A percentile compares a stretch with the other conserved stretches of the same genome.
Conservation (phyloP, 2,797 vertebrate species). For the Platalea minor region DNA sequence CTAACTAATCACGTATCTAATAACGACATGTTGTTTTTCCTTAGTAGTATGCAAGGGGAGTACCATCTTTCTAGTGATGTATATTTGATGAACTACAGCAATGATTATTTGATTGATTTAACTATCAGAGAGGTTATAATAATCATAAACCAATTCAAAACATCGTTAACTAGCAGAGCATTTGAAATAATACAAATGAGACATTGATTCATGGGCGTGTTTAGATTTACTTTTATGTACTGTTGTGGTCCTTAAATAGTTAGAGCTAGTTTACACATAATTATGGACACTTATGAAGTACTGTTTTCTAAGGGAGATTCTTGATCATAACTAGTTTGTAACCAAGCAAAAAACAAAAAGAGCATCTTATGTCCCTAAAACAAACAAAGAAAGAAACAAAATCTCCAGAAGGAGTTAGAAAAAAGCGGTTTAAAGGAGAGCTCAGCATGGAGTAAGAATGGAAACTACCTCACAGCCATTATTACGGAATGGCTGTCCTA, state of each 20-base stretch:
- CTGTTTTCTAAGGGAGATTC: neutral
- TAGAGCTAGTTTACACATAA: neutral
- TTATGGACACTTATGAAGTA: neutral
- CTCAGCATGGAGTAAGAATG: neutral
- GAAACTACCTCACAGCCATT: neutral
- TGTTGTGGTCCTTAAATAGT: neutral
- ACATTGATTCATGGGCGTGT: neutral
- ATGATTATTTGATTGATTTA: slow-evolving; percentile 57
- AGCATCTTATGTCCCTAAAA: neutral
- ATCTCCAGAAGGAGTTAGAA: neutral
- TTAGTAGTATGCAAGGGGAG: neutral
- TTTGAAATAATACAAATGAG: slow-evolving; percentile 28
- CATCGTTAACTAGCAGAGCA: slow-evolving; percentile 24
- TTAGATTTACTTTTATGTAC: neutral
- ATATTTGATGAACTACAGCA: slow-evolving; percentile 10
- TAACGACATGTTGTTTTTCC: neutral
- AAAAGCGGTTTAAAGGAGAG: neutral
- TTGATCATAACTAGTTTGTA: neutral
- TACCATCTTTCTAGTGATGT: neutral
- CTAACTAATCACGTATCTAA: neutral
- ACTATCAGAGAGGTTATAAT: slow-evolving; percentile 35
- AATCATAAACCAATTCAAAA: slow-evolving; percentile 50
- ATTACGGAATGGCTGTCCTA: neutral
- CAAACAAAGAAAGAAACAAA: neutral
- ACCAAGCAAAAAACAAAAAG: neutral